Evolutionary conservation across 2,888 invertebrate genomes (phyloP).

Genomic region (Sinhomidia bicolor): DNA sequence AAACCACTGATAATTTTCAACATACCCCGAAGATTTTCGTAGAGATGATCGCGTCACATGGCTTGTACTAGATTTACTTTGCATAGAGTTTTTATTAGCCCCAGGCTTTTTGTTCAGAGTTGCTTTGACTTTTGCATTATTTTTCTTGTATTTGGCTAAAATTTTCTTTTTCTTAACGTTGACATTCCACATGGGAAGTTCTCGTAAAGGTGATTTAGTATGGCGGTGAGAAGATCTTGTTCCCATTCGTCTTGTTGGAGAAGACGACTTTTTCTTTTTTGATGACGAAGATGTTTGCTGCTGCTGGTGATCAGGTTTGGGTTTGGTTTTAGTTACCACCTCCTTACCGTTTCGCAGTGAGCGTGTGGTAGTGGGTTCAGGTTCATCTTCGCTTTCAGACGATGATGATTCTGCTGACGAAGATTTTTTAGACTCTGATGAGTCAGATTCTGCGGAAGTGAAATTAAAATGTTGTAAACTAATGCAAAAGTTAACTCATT

Average conservation of each 20-base stretch:
- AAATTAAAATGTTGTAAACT: neutral
- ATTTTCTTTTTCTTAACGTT: constrained; percentile 70
- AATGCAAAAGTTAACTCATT: no score
- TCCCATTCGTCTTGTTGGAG: constrained; percentile 64
- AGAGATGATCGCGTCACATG: constrained; percentile 55
- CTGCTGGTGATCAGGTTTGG: constrained; percentile 41
- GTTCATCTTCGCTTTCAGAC: constrained; percentile 63
- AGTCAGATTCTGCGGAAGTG: constrained; percentile 57
- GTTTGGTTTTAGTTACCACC: constrained; percentile 66
- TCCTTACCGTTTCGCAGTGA: constrained; percentile 78
- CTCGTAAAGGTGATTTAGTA: constrained; percentile 78
- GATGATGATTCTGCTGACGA: constrained; percentile 52
- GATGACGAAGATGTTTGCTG: neutral
- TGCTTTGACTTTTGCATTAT: constrained; percentile 57
- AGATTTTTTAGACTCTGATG: constrained; percentile 52
- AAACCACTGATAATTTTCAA: constrained; percentile 7
- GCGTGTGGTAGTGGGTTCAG: constrained; percentile 65
- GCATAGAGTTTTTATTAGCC: constrained; percentile 50
- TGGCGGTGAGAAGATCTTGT: constrained; percentile 77
- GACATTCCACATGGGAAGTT: constrained; percentile 79
- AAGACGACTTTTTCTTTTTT: constrained; percentile 58
- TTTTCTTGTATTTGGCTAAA: constrained; percentile 67
- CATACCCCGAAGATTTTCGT: constrained; percentile 60
- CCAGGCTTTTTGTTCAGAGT: constrained; percentile 44
- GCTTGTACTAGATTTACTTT: neutral